A percentile compares a stretch with the other conserved stretches of the same genome.
phyloP scores from a whole-genome alignment of 2,888 invertebrate species.

The Tipula vernalis region DNA sequence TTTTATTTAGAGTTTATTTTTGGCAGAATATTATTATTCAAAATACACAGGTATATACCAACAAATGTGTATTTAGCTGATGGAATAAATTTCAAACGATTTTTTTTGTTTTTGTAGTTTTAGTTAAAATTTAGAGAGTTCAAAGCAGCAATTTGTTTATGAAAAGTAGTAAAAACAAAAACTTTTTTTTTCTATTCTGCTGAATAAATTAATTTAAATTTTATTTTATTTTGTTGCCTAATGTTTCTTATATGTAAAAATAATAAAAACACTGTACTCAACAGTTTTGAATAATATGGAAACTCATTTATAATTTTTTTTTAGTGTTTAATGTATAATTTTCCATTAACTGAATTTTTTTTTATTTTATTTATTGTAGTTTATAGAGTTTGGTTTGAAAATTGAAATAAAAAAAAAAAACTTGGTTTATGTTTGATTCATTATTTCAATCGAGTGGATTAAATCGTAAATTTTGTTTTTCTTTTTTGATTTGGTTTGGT shows the following conservation, averaged over 20 bases:
- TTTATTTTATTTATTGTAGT: neutral
- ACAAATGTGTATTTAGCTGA: neutral
- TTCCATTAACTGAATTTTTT: neutral
- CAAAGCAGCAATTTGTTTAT: neutral
- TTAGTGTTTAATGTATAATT: neutral
- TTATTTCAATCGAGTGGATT: neutral
- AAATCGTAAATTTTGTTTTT: neutral
- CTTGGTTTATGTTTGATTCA: neutral
- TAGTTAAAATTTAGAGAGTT: neutral
- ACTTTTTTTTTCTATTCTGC: neutral
- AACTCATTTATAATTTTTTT: neutral
- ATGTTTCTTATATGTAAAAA: neutral
- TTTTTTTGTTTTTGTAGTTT: neutral
- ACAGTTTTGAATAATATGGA: neutral
- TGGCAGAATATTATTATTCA: neutral
- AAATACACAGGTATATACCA: neutral
- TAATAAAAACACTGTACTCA: constrained; percentile 1
- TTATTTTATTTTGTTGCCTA: neutral
- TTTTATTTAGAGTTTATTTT: neutral
- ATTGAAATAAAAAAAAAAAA: neutral
- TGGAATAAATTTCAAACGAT: neutral
- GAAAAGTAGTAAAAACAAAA: neutral
- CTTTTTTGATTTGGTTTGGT: too few species aligned
- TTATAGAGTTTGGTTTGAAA: neutral
- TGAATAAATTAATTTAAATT: neutral